Evolutionary conservation across 1,140 invertebrate species (phyloP), one percentile per base, ranked within the genome.

Genomic region (Micrasema longulum): DNA sequence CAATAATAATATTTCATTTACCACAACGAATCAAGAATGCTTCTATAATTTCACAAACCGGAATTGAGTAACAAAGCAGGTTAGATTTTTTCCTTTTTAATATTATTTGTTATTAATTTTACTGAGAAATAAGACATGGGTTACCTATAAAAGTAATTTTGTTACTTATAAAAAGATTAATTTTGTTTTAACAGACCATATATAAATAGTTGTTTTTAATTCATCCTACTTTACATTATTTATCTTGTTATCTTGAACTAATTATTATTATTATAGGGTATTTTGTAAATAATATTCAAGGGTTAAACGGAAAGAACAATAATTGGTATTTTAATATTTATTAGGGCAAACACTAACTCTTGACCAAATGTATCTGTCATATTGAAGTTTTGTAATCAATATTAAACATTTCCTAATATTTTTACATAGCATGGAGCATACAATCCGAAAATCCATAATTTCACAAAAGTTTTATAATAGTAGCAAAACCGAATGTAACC

Each of bases 11-110:
- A 23, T 53, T 6, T 31, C 50, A 36, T 20, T 20, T 52, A 64
- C 62, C 69, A 70, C 72, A 74, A 67, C 72, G 72, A 74, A 74
- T 70, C 68, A 57, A 69, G 26, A n/a, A n/a, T n/a, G n/a, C 31
- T 57, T 57, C 53, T 64, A 64, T 62, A 67, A 67, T 50, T 38
- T 65, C 52, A 72, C 47, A 72, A 47, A 67, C 48, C 60, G 35
- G 53, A 72, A 72, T 43, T 62, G 63, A 55, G 35, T 50, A 1
- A 41, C n/a, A 1, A 41, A 45, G 5, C 43, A 45, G 18, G 18
- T n/a, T 45, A 45, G n/a, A 14, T 6, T n/a, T 45, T 45, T 45
- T 45, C n/a, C n/a, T 16, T 1, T 3, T 6, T 6, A 45, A 14
- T 45, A 4, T 45, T 45, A 1, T 45, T 0, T 45, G 18, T 14